Conservation (phyloP, 2,888 invertebrate genomes). For the Spialia ferax region DNA sequence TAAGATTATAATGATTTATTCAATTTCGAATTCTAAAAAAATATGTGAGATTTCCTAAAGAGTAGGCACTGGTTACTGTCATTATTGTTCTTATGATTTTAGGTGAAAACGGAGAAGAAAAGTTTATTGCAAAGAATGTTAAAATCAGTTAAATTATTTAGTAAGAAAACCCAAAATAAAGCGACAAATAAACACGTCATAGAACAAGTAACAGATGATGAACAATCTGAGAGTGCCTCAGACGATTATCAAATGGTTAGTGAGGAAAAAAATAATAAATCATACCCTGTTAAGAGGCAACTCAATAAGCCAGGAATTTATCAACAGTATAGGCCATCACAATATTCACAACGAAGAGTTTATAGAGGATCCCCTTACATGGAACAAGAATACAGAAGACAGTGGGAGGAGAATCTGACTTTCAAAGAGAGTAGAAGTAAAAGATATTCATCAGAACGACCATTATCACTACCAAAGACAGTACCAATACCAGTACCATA, state of each 20-base stretch:
- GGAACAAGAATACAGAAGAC: slow-evolving; percentile 69
- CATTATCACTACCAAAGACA: slow-evolving; percentile 42
- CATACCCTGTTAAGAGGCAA: not conserved
- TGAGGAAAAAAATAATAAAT: slow-evolving; percentile 49
- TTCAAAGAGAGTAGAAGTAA: slow-evolving; percentile 51
- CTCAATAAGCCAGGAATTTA: slow-evolving; percentile 15
- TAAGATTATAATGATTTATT: not conserved
- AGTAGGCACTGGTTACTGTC: not conserved
- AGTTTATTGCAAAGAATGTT: slow-evolving; percentile 68
- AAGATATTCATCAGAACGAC: slow-evolving; percentile 51
- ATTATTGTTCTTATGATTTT: slow-evolving; percentile 7
- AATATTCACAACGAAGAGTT: slow-evolving; percentile 8
- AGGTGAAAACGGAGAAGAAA: slow-evolving; percentile 55
- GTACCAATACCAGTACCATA: slow-evolving; percentile 38
- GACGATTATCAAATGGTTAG: slow-evolving; percentile 67
- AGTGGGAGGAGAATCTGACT: slow-evolving; percentile 64
- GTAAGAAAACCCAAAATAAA: slow-evolving; percentile 44
- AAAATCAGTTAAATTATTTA: slow-evolving; percentile 59
- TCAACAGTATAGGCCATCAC: slow-evolving; percentile 2
- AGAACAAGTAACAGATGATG: slow-evolving; percentile 44
- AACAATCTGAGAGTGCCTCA: slow-evolving; percentile 57
- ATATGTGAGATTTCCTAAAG: not conserved
- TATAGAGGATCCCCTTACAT: slow-evolving; percentile 56
- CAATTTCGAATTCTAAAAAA: not conserved
- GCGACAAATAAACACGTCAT: slow-evolving; percentile 12